Percentiles rank a stretch among this genome's conserved stretches.
Evolutionary conservation across 2,888 invertebrate genomes (phyloP).

Genomic region (Zygogramma bicolorata): DNA sequence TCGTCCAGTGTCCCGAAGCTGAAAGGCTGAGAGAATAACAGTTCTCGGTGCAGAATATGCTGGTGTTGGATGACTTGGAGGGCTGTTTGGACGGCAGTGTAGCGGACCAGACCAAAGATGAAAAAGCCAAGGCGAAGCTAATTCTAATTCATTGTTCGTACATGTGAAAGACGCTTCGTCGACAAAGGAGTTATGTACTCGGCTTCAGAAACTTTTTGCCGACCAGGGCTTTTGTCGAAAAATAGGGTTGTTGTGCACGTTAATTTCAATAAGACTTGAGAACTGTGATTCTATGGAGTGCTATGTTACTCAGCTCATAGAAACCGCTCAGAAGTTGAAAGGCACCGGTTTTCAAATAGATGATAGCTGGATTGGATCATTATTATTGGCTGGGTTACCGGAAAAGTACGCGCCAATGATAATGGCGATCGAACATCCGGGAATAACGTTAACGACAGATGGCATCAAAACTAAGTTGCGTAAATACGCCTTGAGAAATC

Average conservation of each 20-base stretch:
- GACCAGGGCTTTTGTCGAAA: constrained; percentile 40
- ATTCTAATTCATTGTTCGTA: constrained; percentile 43
- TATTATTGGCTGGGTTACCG: constrained; percentile 49
- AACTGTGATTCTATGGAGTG: too few species aligned
- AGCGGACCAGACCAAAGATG: not conserved
- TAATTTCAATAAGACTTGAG: constrained; percentile 48
- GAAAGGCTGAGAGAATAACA: too few species aligned
- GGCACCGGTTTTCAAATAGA: constrained; percentile 44
- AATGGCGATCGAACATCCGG: constrained; percentile 51
- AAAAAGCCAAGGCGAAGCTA: constrained; percentile 52
- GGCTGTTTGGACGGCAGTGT: not conserved
- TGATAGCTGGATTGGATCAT: constrained; percentile 41
- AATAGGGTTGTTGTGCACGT: constrained; percentile 42
- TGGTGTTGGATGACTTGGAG: not conserved
- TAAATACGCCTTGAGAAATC: too few species aligned
- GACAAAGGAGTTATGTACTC: constrained; percentile 38
- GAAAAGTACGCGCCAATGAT: too few species aligned
- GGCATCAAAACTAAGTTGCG: constrained; percentile 51
- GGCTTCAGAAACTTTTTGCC: too few species aligned
- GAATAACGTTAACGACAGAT: constrained; percentile 47
- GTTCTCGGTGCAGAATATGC: not conserved
- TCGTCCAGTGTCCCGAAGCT: too few species aligned
- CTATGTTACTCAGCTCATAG: constrained; percentile 49
- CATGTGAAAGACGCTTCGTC: constrained; percentile 49
- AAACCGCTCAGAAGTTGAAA: constrained; percentile 44